A percentile compares a stretch with the other conserved stretches of the same genome.
These are phyloP conservation scores for Hyalella azteca DNA, from an alignment of 2,888 invertebrate genomes.

Conservation along the genomic window DNA sequence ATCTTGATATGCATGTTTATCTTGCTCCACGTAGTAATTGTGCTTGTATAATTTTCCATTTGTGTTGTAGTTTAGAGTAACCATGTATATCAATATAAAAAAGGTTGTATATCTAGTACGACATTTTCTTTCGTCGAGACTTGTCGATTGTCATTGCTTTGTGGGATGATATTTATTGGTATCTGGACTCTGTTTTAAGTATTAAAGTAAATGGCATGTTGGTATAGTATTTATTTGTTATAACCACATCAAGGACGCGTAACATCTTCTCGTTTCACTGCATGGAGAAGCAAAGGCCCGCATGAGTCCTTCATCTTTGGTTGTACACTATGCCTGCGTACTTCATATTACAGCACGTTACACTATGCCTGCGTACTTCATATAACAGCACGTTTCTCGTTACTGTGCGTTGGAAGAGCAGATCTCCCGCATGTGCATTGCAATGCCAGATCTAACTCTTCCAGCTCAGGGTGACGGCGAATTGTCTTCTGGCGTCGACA, in stretches of 20 bases:
- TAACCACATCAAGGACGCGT: neutral
- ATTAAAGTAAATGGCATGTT: neutral
- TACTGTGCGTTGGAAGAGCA: slow-evolving; percentile 69
- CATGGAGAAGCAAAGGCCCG: neutral
- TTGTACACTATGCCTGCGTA: neutral
- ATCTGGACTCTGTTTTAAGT: no score
- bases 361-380: neutral
- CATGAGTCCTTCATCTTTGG: neutral
- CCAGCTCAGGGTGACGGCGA: slow-evolving; percentile 69
- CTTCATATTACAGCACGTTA: neutral
- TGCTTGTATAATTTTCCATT: no score
- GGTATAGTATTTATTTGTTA: neutral
- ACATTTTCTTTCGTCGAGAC: no score
- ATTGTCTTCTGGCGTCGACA: neutral
- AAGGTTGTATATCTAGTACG: no score
- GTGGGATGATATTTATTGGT: no score
- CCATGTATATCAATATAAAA: no score
- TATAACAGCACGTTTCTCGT: neutral
- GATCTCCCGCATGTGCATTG: slow-evolving; percentile 68
- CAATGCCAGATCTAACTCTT: slow-evolving; percentile 77
- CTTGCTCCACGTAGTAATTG: no score
- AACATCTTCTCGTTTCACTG: neutral
- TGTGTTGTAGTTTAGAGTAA: no score
- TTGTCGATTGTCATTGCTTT: no score
- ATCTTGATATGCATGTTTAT: no score